Base-by-base conservation (phyloP, 2,888 invertebrate genomes). In the Xestia sexstrigata region DNA sequence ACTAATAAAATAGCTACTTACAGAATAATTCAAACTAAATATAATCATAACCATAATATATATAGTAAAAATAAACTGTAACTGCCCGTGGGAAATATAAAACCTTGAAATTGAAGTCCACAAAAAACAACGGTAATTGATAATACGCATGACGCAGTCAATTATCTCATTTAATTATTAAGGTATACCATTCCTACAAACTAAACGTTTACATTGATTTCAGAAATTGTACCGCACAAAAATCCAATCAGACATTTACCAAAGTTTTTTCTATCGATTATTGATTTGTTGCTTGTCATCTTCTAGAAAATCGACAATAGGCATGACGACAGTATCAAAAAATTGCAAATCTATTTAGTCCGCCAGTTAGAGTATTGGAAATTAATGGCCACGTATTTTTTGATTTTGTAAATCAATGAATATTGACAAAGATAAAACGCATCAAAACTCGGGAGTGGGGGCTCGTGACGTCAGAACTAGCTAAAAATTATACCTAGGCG, bases 91-190 rank as follows among this genome's bases (percentile, higher is more conserved):
- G 55, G 81, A 83, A 77, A 77, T 5, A 65, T 42, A 15, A 62
- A 71, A 60, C 83, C 81, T 83, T 81, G 81, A 63, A 70, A 62
- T 47, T 47, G 23, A 20, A 35, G 23, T 5, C 62, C 6, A 62
- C 68, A 74, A 74, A 77, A 83, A 84, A 62, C 52, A 69, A 70
- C 42, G 55, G 67, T 62, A 62, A 78, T 78, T 66, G 42, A 66
- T 76, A 78, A 63, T 52, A 63, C 8, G 42, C 80, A 49, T 49
- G 35, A 49, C 49, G 62, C 23, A 17, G 30, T 42, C 68, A 83
- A 65, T 83, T 82, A 75, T 60, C 23, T 49, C n/a, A 35, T 60
- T 23, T 9, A 62, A 63, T 58, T 65, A 68, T 35, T n/a, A 35
- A 13, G 30, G 20, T 30, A 77, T 63, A 45, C 30, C 26, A 47